Percentiles rank a stretch among this genome's conserved stretches.
Conservation (phyloP, 2,113 vertebrate genomes). For the Nycticorax nycticorax region DNA sequence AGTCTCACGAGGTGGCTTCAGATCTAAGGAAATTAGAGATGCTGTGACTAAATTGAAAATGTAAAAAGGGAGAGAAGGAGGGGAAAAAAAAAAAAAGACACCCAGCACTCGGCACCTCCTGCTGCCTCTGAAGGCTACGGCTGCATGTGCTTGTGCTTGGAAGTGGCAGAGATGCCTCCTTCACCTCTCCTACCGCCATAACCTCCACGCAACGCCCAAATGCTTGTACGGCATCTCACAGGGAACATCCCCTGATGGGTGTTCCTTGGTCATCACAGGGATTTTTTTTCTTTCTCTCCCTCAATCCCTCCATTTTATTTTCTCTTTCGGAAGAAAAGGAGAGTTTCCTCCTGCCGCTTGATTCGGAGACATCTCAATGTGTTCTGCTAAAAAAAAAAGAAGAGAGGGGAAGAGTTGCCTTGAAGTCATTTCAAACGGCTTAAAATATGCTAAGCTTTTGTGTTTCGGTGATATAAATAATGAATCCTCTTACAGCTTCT, state of each 20-base stretch:
- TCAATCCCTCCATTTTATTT: neutral
- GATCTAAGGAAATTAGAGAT: conserved; percentile 64
- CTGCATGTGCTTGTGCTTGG: neutral
- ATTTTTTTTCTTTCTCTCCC: neutral
- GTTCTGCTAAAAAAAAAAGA: neutral
- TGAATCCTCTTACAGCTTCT: conserved; percentile 66
- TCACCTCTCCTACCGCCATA: neutral
- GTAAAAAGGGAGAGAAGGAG: conserved; percentile 10
- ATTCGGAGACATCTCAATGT: neutral
- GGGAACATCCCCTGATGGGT: neutral
- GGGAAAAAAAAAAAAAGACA: neutral
- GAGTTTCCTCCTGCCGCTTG: neutral
- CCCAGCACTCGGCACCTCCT: neutral
- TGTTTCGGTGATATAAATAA: conserved; percentile 69
- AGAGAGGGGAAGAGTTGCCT: conserved; percentile 20
- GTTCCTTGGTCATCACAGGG: neutral
- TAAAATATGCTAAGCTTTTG: conserved; percentile 65
- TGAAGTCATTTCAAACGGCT: conserved; percentile 56
- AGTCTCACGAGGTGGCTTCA: conserved; percentile 54
- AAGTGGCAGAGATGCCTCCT: neutral
- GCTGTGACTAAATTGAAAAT: conserved; percentile 59
- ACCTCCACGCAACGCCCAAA: neutral
- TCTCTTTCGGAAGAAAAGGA: neutral
- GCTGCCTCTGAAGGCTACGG: neutral
- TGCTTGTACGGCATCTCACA: neutral